Evolutionary conservation across 2,888 invertebrate genomes (phyloP).

Genomic region (Megaustenia siamemsis): DNA sequence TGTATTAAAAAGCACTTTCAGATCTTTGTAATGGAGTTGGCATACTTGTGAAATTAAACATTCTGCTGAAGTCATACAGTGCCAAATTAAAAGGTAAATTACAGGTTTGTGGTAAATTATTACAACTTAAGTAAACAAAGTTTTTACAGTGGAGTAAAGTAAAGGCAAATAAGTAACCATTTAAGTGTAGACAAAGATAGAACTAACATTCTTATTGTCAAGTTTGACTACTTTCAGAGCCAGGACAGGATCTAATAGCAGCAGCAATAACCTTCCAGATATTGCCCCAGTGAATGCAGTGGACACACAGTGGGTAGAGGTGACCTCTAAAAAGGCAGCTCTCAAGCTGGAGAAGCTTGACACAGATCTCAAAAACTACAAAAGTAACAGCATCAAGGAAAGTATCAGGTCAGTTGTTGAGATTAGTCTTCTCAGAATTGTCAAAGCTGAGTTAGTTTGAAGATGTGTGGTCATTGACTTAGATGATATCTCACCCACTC

Average conservation of each 20-base stretch:
- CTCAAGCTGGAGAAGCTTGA: conserved; percentile 96
- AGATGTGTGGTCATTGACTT: no score
- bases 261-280: conserved; percentile 85
- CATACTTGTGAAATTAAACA: no score
- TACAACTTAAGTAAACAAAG: no score
- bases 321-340: conserved; percentile 95
- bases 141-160: no score
- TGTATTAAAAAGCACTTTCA: no score
- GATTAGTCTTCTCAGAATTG: not conserved
- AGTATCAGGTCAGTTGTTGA: conserved; percentile 83
- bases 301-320: conserved; percentile 95
- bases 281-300: conserved; percentile 89
- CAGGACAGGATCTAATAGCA: conserved; percentile 47
- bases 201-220: not conserved
- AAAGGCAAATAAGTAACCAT: no score
- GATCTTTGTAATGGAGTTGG: no score
- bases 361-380: conserved; percentile 97
- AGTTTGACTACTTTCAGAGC: conserved; percentile 33
- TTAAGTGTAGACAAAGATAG: not conserved
- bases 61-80: no score
- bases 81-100: no score
- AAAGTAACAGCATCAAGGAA: conserved; percentile 96
- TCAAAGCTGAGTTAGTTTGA: no score
- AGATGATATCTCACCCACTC: no score
- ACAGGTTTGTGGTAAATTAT: no score